A percentile compares a stretch with the other conserved stretches of the same genome.
These are phyloP conservation scores for Cepphus grylle DNA, from an alignment of 2,113 vertebrate species.

Conservation along the genomic window DNA sequence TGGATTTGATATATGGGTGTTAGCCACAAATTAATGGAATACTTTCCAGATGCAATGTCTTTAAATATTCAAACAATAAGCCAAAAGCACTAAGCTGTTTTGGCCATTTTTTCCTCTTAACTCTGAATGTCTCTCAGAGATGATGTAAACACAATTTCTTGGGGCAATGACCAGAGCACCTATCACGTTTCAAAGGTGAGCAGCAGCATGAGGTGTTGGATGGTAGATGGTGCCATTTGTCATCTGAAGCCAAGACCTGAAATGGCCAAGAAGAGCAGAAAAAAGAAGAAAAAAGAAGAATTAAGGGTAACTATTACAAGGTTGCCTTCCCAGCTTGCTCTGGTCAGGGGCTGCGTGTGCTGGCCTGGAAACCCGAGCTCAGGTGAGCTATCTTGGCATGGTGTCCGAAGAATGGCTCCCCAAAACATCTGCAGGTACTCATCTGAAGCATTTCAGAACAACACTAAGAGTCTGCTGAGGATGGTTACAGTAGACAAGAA, in stretches of 20 bases:
- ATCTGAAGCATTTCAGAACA: not conserved
- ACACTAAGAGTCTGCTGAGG: not conserved
- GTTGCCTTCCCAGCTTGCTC: not conserved
- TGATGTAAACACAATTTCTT: constrained; percentile 64
- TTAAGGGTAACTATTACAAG: not conserved
- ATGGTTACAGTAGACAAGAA: not conserved
- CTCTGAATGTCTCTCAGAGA: constrained; percentile 36
- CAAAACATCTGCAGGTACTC: not conserved
- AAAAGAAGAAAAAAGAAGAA: not conserved
- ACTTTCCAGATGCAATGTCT: constrained; percentile 75
- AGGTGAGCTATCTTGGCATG: not conserved
- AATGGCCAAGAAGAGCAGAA: not conserved
- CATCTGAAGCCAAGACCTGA: constrained; percentile 5
- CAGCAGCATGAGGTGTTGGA: not conserved
- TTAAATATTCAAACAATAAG: constrained; percentile 72
- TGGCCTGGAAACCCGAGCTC: accelerated
- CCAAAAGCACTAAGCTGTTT: constrained; percentile 59
- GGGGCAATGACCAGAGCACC: constrained; percentile 37
- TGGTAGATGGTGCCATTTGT: not conserved
- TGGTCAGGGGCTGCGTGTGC: accelerated
- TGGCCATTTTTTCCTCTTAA: constrained; percentile 46
- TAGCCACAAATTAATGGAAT: constrained; percentile 77
- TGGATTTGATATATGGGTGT: constrained; percentile 71
- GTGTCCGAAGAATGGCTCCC: not conserved
- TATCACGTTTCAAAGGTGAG: constrained; percentile 29